Evolutionary conservation across 2,797 vertebrate species (phyloP).

Genomic region (Pipistrellus pygmaeus): DNA sequence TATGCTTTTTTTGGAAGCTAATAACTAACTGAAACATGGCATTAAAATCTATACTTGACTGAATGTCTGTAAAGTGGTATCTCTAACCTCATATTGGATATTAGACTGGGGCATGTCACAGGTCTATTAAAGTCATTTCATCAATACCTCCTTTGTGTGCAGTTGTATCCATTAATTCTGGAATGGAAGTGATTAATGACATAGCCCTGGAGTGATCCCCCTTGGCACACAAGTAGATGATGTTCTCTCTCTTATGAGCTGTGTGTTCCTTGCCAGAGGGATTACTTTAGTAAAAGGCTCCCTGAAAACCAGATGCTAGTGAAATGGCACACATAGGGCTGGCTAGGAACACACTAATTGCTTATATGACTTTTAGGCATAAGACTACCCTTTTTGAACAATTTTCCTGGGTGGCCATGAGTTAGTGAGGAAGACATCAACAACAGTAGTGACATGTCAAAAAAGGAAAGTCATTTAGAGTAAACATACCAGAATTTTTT

Average conservation of each 20-base stretch:
- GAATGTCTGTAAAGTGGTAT: constrained; percentile 25
- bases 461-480: background rate
- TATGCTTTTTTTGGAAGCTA: constrained; percentile 60
- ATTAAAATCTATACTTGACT: background rate
- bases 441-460: background rate
- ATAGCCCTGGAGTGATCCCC: background rate
- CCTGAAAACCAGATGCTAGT: background rate
- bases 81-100: constrained; percentile 22
- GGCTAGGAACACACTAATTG: background rate
- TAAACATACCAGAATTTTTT: constrained; percentile 41
- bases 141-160: background rate
- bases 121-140: background rate
- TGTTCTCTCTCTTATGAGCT: constrained; percentile 6
- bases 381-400: constrained; percentile 1
- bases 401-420: constrained; percentile 10
- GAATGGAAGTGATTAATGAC: constrained; percentile 26
- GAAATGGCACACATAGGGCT: background rate
- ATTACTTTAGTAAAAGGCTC: background rate
- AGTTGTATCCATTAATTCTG: constrained; percentile 45
- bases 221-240: background rate
- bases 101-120: background rate
- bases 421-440: constrained; percentile 29
- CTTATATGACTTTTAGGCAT: constrained; percentile 2
- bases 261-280: background rate
- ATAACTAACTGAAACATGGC: constrained; percentile 7